Evolutionary conservation across 2,797 vertebrate species (phyloP).

Genomic region (Rachycentron canadum): DNA sequence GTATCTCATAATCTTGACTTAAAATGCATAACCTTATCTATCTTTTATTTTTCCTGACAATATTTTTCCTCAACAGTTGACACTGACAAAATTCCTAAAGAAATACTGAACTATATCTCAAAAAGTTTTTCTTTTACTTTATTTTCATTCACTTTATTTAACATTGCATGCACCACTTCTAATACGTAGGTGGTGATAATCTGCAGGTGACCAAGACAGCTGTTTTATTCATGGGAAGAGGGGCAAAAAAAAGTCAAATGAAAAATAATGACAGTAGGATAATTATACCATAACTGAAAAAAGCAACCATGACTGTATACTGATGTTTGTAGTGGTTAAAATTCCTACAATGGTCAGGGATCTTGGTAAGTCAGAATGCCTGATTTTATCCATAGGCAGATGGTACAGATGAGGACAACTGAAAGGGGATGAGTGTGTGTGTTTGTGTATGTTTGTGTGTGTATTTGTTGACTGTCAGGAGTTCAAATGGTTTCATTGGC

Average conservation of each 20-base stretch:
- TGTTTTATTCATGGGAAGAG: conserved; percentile 25
- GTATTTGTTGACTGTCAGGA: conserved; percentile 36
- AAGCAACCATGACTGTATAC: conserved; percentile 3
- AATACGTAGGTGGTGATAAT: no score
- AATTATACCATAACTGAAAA: conserved; percentile 41
- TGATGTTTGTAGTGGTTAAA: conserved; percentile 39
- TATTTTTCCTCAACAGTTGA: not conserved
- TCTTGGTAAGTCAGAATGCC: conserved; percentile 23
- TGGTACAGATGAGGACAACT: not conserved
- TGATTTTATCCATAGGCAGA: conserved; percentile 16
- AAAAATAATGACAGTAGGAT: conserved; percentile 51
- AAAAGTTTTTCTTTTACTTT: not conserved
- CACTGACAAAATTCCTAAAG: not conserved
- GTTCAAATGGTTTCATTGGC: conserved; percentile 61
- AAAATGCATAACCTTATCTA: not conserved
- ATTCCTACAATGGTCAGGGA: conserved; percentile 33
- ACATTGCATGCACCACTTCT: conserved; percentile 1
- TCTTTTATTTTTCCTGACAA: not conserved
- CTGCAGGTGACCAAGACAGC: no score
- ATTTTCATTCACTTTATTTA: not conserved
- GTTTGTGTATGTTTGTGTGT: conserved; percentile 35
- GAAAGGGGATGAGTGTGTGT: not conserved
- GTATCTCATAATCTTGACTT: not conserved
- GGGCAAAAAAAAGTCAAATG: conserved; percentile 18
- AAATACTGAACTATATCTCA: not conserved